A percentile compares a stretch with the other conserved stretches of the same genome.
phyloP scores from a whole-genome alignment of 1,140 invertebrate species.

The Drosophila sucinea region DNA sequence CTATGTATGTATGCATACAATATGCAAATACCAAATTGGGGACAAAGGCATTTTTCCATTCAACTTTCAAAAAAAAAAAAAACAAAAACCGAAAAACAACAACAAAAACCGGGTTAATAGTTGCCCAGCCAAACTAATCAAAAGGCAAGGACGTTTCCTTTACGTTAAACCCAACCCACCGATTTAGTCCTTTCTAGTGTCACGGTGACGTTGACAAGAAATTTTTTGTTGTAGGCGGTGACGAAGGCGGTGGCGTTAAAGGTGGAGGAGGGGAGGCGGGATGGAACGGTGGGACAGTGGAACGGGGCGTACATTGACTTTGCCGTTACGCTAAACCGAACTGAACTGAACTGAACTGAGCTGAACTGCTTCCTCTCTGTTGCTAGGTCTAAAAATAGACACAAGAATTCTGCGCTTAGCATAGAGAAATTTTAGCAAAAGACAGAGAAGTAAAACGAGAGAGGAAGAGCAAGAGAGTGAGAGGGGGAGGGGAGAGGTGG shows the following conservation, averaged over 20 bases:
- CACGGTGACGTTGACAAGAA: slow-evolving; percentile 10
- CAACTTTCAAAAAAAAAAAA: slow-evolving; percentile 31
- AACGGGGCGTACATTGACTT: slow-evolving; percentile 26
- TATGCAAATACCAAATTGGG: slow-evolving; percentile 12
- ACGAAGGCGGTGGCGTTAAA: not conserved
- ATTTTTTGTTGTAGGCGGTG: slow-evolving; percentile 9
- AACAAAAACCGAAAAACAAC: not conserved
- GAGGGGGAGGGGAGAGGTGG: not conserved
- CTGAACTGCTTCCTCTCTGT: slow-evolving; percentile 18
- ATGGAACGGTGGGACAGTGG: not conserved
- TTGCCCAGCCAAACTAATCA: slow-evolving; percentile 58
- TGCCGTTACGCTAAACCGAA: slow-evolving; percentile 9
- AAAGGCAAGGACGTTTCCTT: slow-evolving; percentile 49
- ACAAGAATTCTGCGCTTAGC: not conserved
- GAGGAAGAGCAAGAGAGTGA: not conserved
- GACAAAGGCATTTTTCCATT: slow-evolving; percentile 21
- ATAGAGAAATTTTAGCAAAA: not conserved
- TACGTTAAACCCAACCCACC: slow-evolving; percentile 17
- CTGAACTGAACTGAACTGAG: slow-evolving; percentile 26
- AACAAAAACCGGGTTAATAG: slow-evolving; percentile 39
- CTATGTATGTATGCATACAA: not conserved
- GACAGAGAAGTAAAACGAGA: no score
- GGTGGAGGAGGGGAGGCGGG: no score
- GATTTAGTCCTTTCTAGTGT: slow-evolving; percentile 5
- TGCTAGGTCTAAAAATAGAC: slow-evolving; percentile 59